phyloP scores from a whole-genome alignment of 2,113 vertebrate species.

The Chionodraco myersi region DNA sequence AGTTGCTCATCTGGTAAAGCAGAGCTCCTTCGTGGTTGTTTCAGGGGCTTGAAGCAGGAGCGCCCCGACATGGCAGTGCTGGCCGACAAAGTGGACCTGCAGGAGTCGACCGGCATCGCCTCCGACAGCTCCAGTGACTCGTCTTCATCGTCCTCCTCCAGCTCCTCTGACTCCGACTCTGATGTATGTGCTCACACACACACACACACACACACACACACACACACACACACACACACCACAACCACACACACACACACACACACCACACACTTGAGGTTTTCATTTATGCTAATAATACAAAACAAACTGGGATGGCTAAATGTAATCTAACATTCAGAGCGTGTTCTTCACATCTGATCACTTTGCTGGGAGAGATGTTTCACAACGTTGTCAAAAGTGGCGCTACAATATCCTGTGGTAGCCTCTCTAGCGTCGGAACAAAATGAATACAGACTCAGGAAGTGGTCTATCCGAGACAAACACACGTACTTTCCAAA shows the following conservation, averaged over 20 bases:
- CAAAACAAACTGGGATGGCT: too few species aligned
- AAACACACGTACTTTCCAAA: too few species aligned
- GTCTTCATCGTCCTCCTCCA: constrained; percentile 96
- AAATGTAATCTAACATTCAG: too few species aligned
- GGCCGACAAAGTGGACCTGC: constrained; percentile 95
- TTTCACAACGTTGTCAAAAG: too few species aligned
- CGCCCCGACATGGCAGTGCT: constrained; percentile 91
- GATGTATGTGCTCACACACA: constrained; percentile 82
- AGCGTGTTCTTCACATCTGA: too few species aligned
- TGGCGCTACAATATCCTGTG: too few species aligned
- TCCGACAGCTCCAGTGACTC: constrained; percentile 98
- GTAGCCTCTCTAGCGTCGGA: too few species aligned
- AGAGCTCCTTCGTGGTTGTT: background rate
- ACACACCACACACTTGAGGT: too few species aligned
- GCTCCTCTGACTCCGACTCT: constrained; percentile 93
- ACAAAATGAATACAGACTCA: too few species aligned
- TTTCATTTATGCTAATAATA: background rate
- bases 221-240: background rate
- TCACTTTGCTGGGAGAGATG: too few species aligned
- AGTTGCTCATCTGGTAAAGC: too few species aligned
- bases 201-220: background rate
- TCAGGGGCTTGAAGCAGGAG: constrained; percentile 88
- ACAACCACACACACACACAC: background rate
- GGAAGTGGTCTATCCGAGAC: too few species aligned
- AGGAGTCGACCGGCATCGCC: constrained; percentile 97